Evolutionary conservation across 2,888 invertebrate species (phyloP).

Genomic region (Cryptosula pallasiana): DNA sequence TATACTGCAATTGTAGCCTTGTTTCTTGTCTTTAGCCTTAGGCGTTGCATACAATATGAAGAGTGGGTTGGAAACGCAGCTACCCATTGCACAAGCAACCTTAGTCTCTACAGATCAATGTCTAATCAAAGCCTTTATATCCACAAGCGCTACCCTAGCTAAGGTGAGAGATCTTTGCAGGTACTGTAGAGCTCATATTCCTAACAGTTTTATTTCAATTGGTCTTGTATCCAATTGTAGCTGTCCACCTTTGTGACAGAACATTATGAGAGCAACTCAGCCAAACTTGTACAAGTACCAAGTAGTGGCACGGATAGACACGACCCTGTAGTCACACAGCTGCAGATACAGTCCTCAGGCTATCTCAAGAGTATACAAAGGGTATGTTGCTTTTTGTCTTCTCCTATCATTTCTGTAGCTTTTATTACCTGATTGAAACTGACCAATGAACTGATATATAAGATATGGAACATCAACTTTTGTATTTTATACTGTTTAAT

Average conservation of each 20-base stretch:
- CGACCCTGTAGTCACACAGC: conserved; percentile 42
- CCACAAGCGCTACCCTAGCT: conserved; percentile 31
- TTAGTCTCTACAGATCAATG: conserved; percentile 55
- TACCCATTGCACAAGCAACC: conserved; percentile 54
- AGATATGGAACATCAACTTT: too few species aligned
- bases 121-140: conserved; percentile 53
- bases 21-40: background rate
- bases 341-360: conserved; percentile 42
- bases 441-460: too few species aligned
- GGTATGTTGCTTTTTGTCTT: too few species aligned
- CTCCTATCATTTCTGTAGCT: too few species aligned
- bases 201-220: too few species aligned
- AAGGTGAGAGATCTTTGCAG: conserved; percentile 50
- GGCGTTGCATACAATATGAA: conserved; percentile 46
- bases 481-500: too few species aligned
- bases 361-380: conserved; percentile 43
- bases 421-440: too few species aligned
- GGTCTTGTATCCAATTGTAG: too few species aligned
- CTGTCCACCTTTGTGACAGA: conserved; percentile 3
- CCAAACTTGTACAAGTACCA: background rate
- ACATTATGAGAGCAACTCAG: background rate
- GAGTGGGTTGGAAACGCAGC: conserved; percentile 53
- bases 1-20: too few species aligned
- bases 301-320: conserved; percentile 30
- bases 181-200: too few species aligned